phyloP scores from a whole-genome alignment of 2,113 vertebrate species.

The Chrysemys picta region DNA sequence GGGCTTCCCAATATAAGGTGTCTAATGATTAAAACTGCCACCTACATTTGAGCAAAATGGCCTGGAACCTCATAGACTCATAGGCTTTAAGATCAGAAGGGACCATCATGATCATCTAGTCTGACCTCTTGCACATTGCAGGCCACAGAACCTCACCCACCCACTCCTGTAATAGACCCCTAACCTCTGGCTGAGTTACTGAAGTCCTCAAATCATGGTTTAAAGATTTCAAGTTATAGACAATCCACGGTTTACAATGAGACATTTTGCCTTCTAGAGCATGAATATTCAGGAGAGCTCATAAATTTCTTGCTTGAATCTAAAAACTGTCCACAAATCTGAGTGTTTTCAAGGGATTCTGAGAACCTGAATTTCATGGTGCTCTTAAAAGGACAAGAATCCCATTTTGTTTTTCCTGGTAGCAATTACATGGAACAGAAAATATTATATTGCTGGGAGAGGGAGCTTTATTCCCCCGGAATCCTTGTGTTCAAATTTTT shows the following conservation, averaged over 20 bases:
- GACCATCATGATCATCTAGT: too few species aligned
- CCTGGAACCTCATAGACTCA: too few species aligned
- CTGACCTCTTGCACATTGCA: too few species aligned
- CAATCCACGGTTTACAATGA: background rate
- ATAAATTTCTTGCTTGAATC: slow-evolving; percentile 49
- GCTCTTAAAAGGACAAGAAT: slow-evolving; percentile 34
- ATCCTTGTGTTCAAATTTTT: background rate
- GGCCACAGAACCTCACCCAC: too few species aligned
- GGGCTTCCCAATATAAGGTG: too few species aligned
- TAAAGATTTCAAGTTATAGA: too few species aligned
- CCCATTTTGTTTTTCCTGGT: background rate
- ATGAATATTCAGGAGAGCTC: slow-evolving; percentile 58
- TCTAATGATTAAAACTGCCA: too few species aligned
- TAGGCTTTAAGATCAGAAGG: too few species aligned
- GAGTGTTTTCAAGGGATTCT: slow-evolving; percentile 28
- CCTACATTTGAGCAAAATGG: too few species aligned
- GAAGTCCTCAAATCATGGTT: too few species aligned
- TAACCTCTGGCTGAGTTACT: too few species aligned
- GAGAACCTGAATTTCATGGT: slow-evolving; percentile 43
- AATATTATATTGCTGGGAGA: background rate
- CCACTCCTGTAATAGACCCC: too few species aligned
- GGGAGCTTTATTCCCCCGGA: background rate
- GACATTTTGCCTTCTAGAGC: slow-evolving; percentile 51
- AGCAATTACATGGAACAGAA: background rate
- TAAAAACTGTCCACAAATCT: slow-evolving; percentile 27